Percentiles rank a stretch among this genome's conserved stretches.
These are phyloP conservation scores for Tetragonula clypearis DNA, from an alignment of 1,140 invertebrate genomes.

Conservation along the genomic window DNA sequence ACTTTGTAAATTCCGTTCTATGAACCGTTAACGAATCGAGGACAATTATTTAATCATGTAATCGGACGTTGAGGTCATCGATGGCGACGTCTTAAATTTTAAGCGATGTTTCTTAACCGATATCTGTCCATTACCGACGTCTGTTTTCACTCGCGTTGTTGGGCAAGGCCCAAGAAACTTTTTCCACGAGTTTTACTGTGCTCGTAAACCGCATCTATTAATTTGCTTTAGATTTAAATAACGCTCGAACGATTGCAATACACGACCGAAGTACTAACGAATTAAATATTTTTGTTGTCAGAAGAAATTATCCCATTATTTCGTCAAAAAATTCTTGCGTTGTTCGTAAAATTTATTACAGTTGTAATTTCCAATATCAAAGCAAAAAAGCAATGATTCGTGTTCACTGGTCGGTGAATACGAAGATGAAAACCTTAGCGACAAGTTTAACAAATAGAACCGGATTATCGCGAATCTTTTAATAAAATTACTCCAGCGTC, in stretches of 20 bases:
- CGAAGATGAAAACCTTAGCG: conserved; percentile 9
- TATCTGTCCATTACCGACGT: not conserved
- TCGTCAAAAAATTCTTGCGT: not conserved
- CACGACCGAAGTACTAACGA: not conserved
- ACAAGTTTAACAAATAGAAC: conserved; percentile 10
- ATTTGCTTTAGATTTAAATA: not conserved
- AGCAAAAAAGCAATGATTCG: too few species aligned
- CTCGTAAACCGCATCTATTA: not conserved
- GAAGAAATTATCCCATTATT: not conserved
- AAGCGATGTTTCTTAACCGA: conserved; percentile 16
- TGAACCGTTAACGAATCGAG: conserved; percentile 56
- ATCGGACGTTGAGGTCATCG: conserved; percentile 34
- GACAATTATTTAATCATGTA: conserved; percentile 57
- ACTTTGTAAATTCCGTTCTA: conserved; percentile 12
- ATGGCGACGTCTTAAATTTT: conserved; percentile 40
- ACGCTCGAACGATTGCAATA: too few species aligned
- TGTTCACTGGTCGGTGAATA: not conserved
- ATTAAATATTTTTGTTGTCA: not conserved
- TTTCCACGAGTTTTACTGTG: not conserved
- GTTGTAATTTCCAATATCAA: not conserved
- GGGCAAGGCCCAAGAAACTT: not conserved
- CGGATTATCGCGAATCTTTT: conserved; percentile 11
- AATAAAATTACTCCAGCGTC: conserved; percentile 40
- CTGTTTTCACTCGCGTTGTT: conserved; percentile 18
- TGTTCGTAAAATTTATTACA: not conserved